Evolutionary conservation across 2,888 invertebrate species (phyloP), one percentile per base, ranked within the genome.

Genomic region (Schizotus pectinicornis): DNA sequence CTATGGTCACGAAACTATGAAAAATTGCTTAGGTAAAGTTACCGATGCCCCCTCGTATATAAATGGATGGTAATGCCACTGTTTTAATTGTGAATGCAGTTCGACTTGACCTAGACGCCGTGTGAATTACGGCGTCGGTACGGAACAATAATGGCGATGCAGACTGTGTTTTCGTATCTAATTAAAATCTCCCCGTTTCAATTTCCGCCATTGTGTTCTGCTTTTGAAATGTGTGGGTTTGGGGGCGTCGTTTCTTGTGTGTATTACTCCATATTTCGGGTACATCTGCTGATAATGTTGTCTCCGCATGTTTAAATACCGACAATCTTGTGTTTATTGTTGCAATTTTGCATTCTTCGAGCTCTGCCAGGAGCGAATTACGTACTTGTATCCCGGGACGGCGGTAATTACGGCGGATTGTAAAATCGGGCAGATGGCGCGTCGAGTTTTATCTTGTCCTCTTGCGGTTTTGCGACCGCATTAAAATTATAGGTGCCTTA

Each of bases 151-250:
- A 66, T 59, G 65, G 61, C 65, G 55, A 54, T 61, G 59, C 59
- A 54, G 56, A 58, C 58, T 59, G 60, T 61, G 65, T 66, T 65
- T 67, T 67, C 69, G 62, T 68, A 71, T 71, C 71, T 71, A 71
- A 71, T 71, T 71, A 70, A 71, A 71, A 70, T 71, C 69, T 69
- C 64, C 63, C 69, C 64, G 70, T 70, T 71, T 71, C 71, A 70
- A 71, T 71, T 71, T 71, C 70, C 69, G 66, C 64, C 66, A 64
- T 66, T 58, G 61, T 60, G 60, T 56, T 55, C 45, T 51, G 55
- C 59, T 47, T 51, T 58, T 48, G 58, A 59, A 59, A 55, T 48
- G 55, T 49, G 59, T 47, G 55, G 55, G 30, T 49, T 9, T 14
- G 9, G 38, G 39, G 11, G 49, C 37, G 11, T 9, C 50, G 43